These are phyloP conservation scores for Lepidocyrtinus sp. DNA, from an alignment of 2,888 invertebrate genomes.

Conservation along the genomic window DNA sequence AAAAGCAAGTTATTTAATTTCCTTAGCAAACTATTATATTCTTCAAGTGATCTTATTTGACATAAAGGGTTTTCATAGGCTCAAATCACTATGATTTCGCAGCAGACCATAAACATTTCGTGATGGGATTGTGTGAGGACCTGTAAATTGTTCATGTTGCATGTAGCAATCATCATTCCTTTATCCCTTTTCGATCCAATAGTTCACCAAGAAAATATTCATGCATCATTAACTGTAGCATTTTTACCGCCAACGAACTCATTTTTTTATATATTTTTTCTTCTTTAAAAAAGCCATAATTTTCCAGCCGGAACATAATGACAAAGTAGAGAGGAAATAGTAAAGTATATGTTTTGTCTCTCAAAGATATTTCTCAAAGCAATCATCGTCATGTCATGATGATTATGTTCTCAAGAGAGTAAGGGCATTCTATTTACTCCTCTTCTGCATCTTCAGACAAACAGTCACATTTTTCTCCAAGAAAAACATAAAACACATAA, in stretches of 20 bases:
- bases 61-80: no score
- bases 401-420: neutral
- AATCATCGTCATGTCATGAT: neutral
- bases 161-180: neutral
- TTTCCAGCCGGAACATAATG: conserved; percentile 59
- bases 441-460: neutral
- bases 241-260: neutral
- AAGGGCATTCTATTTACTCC: neutral
- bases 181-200: conserved; percentile 30
- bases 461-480: conserved; percentile 25
- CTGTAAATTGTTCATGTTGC: neutral
- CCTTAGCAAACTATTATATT: no score
- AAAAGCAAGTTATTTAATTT: neutral
- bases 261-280: conserved; percentile 26
- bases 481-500: conserved; percentile 16
- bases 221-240: neutral
- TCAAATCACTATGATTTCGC: neutral
- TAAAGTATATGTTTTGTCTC: neutral
- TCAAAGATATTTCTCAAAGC: neutral
- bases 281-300: conserved; percentile 47
- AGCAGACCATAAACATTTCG: neutral
- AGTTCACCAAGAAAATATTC: conserved; percentile 44
- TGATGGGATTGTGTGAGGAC: neutral
- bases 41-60: no score
- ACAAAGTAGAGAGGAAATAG: conserved; percentile 38